phyloP scores from a whole-genome alignment of 2,113 vertebrate species.

The Rhea americana region DNA sequence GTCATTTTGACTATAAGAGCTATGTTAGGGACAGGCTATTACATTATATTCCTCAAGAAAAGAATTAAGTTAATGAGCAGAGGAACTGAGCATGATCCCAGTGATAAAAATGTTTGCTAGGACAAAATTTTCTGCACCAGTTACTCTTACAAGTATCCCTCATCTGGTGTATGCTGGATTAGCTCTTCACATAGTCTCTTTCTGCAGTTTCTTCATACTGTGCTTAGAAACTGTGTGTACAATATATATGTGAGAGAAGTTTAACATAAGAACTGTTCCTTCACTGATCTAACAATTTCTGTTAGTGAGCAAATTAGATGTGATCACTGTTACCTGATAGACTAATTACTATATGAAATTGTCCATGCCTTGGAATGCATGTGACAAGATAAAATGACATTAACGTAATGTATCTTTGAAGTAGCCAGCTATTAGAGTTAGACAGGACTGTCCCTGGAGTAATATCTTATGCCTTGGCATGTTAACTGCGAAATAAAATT shows the following conservation, averaged over 20 bases:
- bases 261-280: not conserved
- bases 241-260: not conserved
- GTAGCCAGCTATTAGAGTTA: not conserved
- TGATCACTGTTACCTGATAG: not conserved
- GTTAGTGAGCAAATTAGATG: not conserved
- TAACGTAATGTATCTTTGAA: not conserved
- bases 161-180: not conserved
- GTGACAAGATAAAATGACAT: not conserved
- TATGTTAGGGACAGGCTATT: not conserved
- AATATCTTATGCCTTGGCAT: not conserved
- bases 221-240: not conserved
- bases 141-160: not conserved
- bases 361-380: not conserved
- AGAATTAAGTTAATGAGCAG: not conserved
- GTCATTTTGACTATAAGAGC: slow-evolving; percentile 2
- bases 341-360: not conserved
- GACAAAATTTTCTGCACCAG: not conserved
- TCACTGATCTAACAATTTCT: not conserved
- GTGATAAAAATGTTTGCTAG: not conserved
- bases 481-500: not conserved
- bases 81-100: not conserved
- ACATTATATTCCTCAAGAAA: not conserved
- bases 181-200: not conserved
- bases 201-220: not conserved
- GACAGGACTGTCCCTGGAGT: not conserved